Base-by-base conservation (phyloP, 2,797 vertebrate genomes). In the Pangasius larnaudii region DNA sequence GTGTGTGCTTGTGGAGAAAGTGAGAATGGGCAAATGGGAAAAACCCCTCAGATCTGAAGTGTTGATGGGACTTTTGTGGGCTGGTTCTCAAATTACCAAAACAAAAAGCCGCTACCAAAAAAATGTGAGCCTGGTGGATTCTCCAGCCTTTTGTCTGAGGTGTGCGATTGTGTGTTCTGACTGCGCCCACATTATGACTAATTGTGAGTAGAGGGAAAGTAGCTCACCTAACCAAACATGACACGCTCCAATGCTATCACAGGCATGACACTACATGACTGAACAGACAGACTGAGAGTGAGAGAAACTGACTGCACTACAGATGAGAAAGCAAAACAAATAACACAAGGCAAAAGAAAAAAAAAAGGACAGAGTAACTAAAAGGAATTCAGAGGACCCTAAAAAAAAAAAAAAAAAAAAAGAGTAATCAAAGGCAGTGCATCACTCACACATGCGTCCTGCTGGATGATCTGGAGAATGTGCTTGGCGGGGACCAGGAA, bases 401-500 rank as follows among this genome's bases (percentile, higher is more conserved):
- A 58, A n/a, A 59, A 24, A 42, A 9, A 72, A 39, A 33, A 1
- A 39, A 10, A 39, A n/a, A 56, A 33, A 1, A 39, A 10, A 39
- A n/a, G 33, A 36, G 77, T 51, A 71, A 83, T 49, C 8, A 33
- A 53, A 30, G 39, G 74, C 71, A 61, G 63, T 65, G 85, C 61
- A 63, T 81, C 69, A 89, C 88, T 89, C 67, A 89, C 91, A 51
- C 88, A 84, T 88, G 83, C 88, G 61, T 88, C 94, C 90, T 96
- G 96, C 91, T 97, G 97, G 84, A 98, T 92, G 65, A 92, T 95
- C 91, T 96, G 96, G 81, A 98, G 94, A 90, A 97, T 93, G 84
- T 96, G 96, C 91, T 97, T 97, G 72, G 96, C 95, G 0, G 97
- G 97, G 58, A 98, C 94, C 94, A 98, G 95, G 95, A 98, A 98